Conservation (phyloP, 2,888 invertebrate species). For the Mayetiola destructor region DNA sequence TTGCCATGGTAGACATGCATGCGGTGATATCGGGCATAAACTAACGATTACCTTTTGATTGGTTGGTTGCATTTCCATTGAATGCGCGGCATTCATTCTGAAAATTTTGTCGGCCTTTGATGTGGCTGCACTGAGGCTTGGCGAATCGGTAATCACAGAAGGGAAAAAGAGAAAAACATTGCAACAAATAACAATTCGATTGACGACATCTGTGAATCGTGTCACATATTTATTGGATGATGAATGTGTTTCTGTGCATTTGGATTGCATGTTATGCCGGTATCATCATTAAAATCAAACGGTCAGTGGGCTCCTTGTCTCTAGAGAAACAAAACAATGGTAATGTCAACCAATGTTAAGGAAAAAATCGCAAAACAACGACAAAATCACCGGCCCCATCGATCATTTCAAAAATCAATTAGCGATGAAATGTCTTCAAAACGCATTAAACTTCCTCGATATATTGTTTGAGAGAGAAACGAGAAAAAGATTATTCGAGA, state of each 20-base stretch:
- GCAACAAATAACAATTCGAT: not conserved
- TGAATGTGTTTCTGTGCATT: conserved; percentile 5
- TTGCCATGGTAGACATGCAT: not conserved
- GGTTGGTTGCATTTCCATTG: not conserved
- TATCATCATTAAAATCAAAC: not conserved
- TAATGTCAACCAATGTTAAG: not conserved
- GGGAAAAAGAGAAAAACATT: not conserved
- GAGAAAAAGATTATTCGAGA: not conserved
- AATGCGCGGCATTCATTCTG: not conserved
- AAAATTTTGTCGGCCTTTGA: not conserved
- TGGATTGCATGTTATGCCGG: not conserved
- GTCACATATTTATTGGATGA: conserved; percentile 10
- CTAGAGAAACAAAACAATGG: not conserved
- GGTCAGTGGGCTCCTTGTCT: not conserved
- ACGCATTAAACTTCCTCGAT: not conserved
- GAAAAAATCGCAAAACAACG: not conserved
- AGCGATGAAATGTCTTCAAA: not conserved
- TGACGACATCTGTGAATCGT: conserved; percentile 12
- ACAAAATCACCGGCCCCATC: not conserved
- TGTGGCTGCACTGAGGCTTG: no score
- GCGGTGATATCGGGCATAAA: no score
- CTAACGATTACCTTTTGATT: not conserved
- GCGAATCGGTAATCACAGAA: not conserved
- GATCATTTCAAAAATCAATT: conserved; percentile 9
- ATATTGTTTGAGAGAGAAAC: not conserved